Evolutionary conservation across 2,888 invertebrate genomes (phyloP), one percentile per base, ranked within the genome.

Genomic region (Rhagophthalmus giganteus): DNA sequence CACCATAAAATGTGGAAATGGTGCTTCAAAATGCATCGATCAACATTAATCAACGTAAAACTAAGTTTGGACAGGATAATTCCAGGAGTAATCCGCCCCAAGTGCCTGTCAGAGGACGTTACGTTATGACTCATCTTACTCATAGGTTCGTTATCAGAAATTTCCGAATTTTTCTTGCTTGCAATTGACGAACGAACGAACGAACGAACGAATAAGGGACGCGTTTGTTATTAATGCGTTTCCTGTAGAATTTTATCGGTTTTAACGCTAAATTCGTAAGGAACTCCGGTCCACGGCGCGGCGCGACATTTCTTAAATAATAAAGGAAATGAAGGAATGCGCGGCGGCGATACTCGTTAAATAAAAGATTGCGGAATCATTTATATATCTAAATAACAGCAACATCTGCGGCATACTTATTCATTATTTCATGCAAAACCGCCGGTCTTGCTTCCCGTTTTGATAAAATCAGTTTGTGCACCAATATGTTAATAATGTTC

Each of bases 21-120:
- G 55, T 55, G 42, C 55, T 55, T 14, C 55, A 55, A 27, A 55
- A 55, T 45, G 55, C 55, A 38, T 38, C 54, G n/a, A 45, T 54
- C 27, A 26, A 39, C 1, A 28, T 55, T 20, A 46, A 38, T 25
- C 46, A 46, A 20, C 16, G 55, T 24, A 54, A 54, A 25, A 20
- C 40, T 5, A 54, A 50, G 20, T 41, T 40, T 30, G 27, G 20
- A 15, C 6, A 16, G 25, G 40, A 52, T 28, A 40, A 26, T 26
- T 9, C 39, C 2, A 53, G 34, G 14, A 15, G 14, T 10, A 20
- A 39, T 6, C 39, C 42, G n/a, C 55, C 55, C 2, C 41, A 55
- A 10, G 41, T 31, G 14, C 55, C 55, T 3, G 33, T 27, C 7
- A 38, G 54, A 14, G 54, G 54, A 10, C 54, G 54, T 10, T 54